Evolutionary conservation across 2,797 vertebrate genomes (phyloP), one percentile per base, ranked within the genome.

Genomic region (Fringilla coelebs): DNA sequence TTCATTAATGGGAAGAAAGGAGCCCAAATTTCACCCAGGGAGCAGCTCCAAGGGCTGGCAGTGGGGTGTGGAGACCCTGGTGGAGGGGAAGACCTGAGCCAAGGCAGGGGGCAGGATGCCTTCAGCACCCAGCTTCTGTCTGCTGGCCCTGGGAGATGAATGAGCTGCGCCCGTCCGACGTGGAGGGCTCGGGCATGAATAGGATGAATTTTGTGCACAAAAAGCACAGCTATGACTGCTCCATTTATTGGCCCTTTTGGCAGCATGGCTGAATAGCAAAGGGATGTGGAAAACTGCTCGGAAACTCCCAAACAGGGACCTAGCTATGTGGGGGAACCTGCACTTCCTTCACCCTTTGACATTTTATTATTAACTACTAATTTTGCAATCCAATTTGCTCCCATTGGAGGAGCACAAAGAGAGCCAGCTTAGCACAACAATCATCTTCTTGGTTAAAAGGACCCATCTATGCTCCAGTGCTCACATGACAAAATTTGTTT

Each of bases 341-440:
- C 91, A 96, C 95, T 96, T 96, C 96, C 95, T 94, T 90, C 84
- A 29, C 90, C 91, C 89, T 94, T 91, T 93, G 95, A 82, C 94
- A 97, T 96, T 97, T 96, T 51, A 71, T 84, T 85, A 90, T 91
- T 74, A 71, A 74, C 51, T 76, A 67, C 91, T 94, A 71, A 96
- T 96, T 96, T 94, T 94, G 67, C 71, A 45, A 71, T 38, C 43
- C 80, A 26, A 48, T 63, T 55, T 55, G 21, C 54, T 73, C 25
- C 62, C 36, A 3, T 77, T 78, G 22, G 85, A 82, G 40, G 89
- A 70, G 85, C 34, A 94, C 85, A 93, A 89, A 94, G 84, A 68
- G 68, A 62, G 24, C 10, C 36, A 46, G 65, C 78, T 63, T 46
- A 65, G 85, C 58, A 80, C 85, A 65, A 29, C 61, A 71, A 45